Evolutionary conservation across 2,888 invertebrate species (phyloP).

Genomic region (Gandaritis pyraliata): DNA sequence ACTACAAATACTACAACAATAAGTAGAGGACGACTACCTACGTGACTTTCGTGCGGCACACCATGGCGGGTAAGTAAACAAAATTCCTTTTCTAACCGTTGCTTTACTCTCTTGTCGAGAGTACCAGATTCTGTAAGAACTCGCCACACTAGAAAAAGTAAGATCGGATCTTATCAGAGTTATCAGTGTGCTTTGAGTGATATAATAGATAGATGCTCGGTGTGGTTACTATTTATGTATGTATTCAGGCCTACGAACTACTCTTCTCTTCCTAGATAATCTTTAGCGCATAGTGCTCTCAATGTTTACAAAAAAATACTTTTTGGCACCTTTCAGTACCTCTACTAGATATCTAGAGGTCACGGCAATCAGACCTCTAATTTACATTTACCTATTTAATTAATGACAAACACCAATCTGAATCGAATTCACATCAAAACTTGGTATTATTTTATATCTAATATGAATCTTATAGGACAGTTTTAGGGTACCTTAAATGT

Average conservation of each 20-base stretch:
- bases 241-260: not conserved
- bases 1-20: not conserved
- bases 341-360: not conserved
- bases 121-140: not conserved
- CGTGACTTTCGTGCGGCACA: constrained; percentile 43
- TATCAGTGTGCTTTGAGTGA: not conserved
- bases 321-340: not conserved
- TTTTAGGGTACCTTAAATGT: too few species aligned
- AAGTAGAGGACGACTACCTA: constrained; percentile 13
- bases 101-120: not conserved
- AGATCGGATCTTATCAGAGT: not conserved
- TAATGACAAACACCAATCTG: too few species aligned
- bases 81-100: constrained; percentile 19
- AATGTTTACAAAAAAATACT: too few species aligned
- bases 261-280: not conserved
- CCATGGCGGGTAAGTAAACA: constrained; percentile 66
- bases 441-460: too few species aligned
- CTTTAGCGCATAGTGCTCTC: not conserved
- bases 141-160: not conserved
- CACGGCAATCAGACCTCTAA: not conserved
- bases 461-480: too few species aligned
- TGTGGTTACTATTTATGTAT: not conserved
- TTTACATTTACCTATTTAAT: not conserved
- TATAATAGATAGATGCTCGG: not conserved
- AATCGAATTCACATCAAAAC: too few species aligned